A percentile compares a stretch with the other conserved stretches of the same genome.
Evolutionary conservation across 1,140 invertebrate species (phyloP).

Genomic region (Apolygus lucorum): DNA sequence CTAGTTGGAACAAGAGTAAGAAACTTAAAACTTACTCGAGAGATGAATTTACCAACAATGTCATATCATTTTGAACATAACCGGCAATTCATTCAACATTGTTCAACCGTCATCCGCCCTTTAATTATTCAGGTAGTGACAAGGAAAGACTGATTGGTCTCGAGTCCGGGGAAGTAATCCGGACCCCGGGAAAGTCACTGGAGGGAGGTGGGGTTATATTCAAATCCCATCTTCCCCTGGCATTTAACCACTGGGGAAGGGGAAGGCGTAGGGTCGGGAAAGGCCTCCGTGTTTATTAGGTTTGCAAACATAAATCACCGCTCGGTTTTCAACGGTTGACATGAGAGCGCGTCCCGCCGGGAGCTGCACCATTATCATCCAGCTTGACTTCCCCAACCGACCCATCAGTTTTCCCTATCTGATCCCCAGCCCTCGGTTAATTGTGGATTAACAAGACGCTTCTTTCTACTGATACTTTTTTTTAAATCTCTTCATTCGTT

Average conservation of each 20-base stretch:
- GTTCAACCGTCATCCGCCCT: too few species aligned
- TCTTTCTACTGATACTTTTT: background rate
- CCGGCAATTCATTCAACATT: too few species aligned
- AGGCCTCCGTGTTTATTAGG: slow-evolving; percentile 16
- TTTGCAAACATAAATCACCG: slow-evolving; percentile 23
- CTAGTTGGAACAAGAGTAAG: too few species aligned
- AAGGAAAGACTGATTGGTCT: too few species aligned
- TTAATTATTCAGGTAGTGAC: too few species aligned
- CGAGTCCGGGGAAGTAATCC: too few species aligned
- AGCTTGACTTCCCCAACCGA: background rate
- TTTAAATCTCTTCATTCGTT: too few species aligned
- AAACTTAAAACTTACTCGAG: too few species aligned
- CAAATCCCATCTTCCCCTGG: slow-evolving; percentile 21
- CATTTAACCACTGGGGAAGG: slow-evolving; percentile 3
- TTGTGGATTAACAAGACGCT: slow-evolving; percentile 13
- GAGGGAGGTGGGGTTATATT: slow-evolving; percentile 9
- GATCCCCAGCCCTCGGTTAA: slow-evolving; percentile 7
- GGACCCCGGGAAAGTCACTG: too few species aligned
- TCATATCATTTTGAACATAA: too few species aligned
- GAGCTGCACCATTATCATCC: slow-evolving; percentile 5
- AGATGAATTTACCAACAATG: too few species aligned
- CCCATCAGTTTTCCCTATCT: background rate
- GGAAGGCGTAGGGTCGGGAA: background rate
- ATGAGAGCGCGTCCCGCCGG: background rate
- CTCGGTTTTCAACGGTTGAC: slow-evolving; percentile 21